Evolutionary conservation across 2,888 invertebrate genomes (phyloP).

Genomic region (Acrobasis suavella): DNA sequence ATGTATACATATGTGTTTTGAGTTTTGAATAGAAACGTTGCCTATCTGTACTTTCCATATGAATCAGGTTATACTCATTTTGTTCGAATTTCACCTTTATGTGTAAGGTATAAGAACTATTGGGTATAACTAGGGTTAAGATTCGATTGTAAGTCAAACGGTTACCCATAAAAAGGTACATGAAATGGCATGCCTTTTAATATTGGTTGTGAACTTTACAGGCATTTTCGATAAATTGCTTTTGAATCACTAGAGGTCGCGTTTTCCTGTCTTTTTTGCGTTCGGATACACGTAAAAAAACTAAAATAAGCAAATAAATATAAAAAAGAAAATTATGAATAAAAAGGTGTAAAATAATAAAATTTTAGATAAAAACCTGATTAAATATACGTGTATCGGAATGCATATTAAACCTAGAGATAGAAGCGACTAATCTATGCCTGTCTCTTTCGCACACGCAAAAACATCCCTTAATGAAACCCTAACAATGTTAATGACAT

Average conservation of each 20-base stretch:
- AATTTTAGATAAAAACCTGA: background rate
- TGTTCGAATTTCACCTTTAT: constrained; percentile 19
- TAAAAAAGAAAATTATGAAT: background rate
- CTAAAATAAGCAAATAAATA: background rate
- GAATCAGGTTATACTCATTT: constrained; percentile 10
- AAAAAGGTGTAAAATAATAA: background rate
- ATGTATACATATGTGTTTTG: too few species aligned
- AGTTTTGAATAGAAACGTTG: background rate
- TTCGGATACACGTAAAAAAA: background rate
- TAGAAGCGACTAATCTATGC: constrained; percentile 3
- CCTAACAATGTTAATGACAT: constrained; percentile 6
- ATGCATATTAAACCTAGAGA: background rate
- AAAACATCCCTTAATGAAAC: background rate
- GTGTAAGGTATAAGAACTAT: constrained; percentile 15
- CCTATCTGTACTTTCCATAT: constrained; percentile 1
- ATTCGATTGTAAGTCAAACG: constrained; percentile 14
- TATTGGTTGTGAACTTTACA: constrained; percentile 25
- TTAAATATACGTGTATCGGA: background rate
- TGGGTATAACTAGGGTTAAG: constrained; percentile 15
- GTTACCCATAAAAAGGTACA: constrained; percentile 1
- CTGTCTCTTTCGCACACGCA: constrained; percentile 14
- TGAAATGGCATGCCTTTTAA: constrained; percentile 15
- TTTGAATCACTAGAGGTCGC: constrained; percentile 13
- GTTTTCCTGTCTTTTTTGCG: background rate
- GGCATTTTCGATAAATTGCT: constrained; percentile 20